Evolutionary conservation across 2,888 invertebrate species (phyloP), one percentile per base, ranked within the genome.

Genomic region (Physocephala rufipes): DNA sequence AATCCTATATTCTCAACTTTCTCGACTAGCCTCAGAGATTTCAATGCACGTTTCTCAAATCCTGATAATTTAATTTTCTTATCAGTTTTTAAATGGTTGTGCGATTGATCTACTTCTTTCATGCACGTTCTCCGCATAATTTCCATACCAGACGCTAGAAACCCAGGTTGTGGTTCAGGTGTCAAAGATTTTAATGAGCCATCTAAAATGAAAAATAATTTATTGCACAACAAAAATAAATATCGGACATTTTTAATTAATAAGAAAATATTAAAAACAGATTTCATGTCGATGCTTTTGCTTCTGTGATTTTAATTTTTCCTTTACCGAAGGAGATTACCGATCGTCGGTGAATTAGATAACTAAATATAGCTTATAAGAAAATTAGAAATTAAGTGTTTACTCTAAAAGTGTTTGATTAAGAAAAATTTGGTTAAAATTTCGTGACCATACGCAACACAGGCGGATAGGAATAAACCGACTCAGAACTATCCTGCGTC

Each of bases 1-100:
- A 92, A 87, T 21, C 92, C 92, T 70, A 92, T 89, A 74, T 90
- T 88, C 83, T 92, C 92, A 51, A 92, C 88, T 79, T 89, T 90
- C 74, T 91, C 91, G 9, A 91, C 88, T 30, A 92, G 82, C 62
- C 89, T 87, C 53, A 89, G 87, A 2, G 89, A 88, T 9, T 88
- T 85, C 59, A 90, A 80, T 0, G 87, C 86, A 1, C 87, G 82
- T 71, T 86, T 84, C 69, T 85, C 84, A 73, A 84, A 78, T n/a
- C 84, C 82, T 66, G 83, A 81, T 67, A 85, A 73, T 82, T 84
- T 82, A 62, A 84, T 82, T 81, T 84, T 84, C 73, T 84, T 85
- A 72, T 82, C 81, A 43, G 80, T 80, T 73, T 79, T 83, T 72
- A 81, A 81, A 73, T 77, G 77, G 83, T 79, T 83, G 80, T 73